Evolutionary conservation across 2,797 vertebrate species (phyloP).

Genomic region (Tadarida brasiliensis): DNA sequence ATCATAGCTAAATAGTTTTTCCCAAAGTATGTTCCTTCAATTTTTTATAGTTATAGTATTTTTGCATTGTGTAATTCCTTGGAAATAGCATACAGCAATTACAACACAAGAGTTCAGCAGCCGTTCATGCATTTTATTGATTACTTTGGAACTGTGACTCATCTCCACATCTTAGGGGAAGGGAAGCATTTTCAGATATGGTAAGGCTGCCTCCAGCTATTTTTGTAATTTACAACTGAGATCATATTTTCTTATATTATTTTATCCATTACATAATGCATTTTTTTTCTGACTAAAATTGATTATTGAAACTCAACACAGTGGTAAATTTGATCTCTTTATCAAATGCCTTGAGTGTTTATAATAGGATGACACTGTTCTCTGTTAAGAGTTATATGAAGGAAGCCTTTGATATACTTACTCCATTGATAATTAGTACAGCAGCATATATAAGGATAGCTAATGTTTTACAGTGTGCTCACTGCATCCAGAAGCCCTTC

Average conservation of each 20-base stretch:
- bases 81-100: neutral
- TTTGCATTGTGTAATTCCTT: slow-evolving; percentile 5
- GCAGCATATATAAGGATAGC: neutral
- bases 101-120: neutral
- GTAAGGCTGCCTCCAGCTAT: neutral
- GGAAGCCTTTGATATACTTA: neutral
- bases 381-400: neutral
- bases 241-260: neutral
- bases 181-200: neutral
- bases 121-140: slow-evolving; percentile 5
- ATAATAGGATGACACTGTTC: neutral
- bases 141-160: slow-evolving; percentile 24
- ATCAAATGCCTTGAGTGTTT: neutral
- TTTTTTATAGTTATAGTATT: neutral
- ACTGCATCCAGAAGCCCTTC: neutral
- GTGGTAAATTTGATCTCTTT: neutral
- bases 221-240: slow-evolving; percentile 11
- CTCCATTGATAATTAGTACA: neutral
- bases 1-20: neutral
- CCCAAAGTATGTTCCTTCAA: neutral
- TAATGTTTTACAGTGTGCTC: neutral
- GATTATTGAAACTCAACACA: neutral
- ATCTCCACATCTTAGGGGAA: neutral
- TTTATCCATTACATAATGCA: neutral
- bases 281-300: slow-evolving; percentile 40